Percentiles rank a stretch among this genome's conserved stretches.
Conservation (phyloP, 2,888 invertebrate genomes). For the Pollenia angustigena region DNA sequence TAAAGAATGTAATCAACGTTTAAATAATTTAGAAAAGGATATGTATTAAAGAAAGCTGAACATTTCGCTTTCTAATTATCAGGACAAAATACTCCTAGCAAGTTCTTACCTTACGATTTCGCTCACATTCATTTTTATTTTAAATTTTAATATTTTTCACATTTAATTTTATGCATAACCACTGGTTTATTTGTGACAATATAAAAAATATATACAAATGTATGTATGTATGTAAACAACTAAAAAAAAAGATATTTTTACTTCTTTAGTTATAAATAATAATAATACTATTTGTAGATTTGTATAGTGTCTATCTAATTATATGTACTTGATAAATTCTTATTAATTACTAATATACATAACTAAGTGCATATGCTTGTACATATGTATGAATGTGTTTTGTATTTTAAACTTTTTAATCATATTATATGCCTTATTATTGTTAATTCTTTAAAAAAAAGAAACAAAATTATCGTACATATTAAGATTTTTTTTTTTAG, state of each 20-base stretch:
- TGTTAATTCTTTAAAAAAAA: slow-evolving; percentile 51
- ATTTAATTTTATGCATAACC: slow-evolving; percentile 66
- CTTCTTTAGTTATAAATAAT: slow-evolving; percentile 41
- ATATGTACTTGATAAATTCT: neutral
- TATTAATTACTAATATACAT: neutral
- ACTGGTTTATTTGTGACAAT: slow-evolving; percentile 78
- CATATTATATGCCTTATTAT: slow-evolving; percentile 63
- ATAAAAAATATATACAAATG: slow-evolving; percentile 52
- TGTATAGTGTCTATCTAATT: slow-evolving; percentile 11
- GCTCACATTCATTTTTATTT: neutral
- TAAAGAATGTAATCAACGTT: too few species aligned
- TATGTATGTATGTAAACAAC: slow-evolving; percentile 2
- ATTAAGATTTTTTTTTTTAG: slow-evolving; percentile 51
- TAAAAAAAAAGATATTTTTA: slow-evolving; percentile 33
- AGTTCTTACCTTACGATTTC: too few species aligned
- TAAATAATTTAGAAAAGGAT: too few species aligned
- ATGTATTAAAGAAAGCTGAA: too few species aligned
- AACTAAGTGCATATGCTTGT: slow-evolving; percentile 11
- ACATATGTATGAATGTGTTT: slow-evolving; percentile 16
- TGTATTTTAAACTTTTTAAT: slow-evolving; percentile 53
- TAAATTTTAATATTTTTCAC: slow-evolving; percentile 24
- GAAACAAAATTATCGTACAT: slow-evolving; percentile 41
- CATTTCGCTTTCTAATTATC: too few species aligned
- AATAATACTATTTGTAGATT: slow-evolving; percentile 31
- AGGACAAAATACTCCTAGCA: too few species aligned